A percentile compares a stretch with the other conserved stretches of the same genome.
phyloP scores from a whole-genome alignment of 2,797 vertebrate species.

The Hozukius guyotensis region DNA sequence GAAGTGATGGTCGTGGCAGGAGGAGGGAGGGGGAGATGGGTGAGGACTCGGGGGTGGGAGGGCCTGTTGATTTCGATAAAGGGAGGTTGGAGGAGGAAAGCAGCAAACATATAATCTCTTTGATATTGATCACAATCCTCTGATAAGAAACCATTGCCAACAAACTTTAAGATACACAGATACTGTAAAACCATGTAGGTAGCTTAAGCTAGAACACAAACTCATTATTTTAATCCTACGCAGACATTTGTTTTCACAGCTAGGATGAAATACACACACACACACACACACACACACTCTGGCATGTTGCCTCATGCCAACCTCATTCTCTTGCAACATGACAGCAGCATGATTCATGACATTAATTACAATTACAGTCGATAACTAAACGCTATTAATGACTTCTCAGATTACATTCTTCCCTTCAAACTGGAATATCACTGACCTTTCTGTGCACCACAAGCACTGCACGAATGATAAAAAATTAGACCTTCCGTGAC shows the following conservation, averaged over 20 bases:
- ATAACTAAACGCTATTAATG: constrained; percentile 26
- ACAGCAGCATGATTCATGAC: constrained; percentile 50
- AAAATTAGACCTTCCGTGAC: too few species aligned
- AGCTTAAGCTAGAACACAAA: not conserved
- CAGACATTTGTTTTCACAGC: not conserved
- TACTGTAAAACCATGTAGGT: not conserved
- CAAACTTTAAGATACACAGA: not conserved
- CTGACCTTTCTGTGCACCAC: not conserved
- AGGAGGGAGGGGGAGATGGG: constrained; percentile 1
- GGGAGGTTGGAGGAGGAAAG: constrained; percentile 4
- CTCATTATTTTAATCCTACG: not conserved
- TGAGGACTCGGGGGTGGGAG: not conserved
- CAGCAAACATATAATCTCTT: not conserved
- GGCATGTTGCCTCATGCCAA: constrained; percentile 1
- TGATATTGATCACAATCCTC: constrained; percentile 1
- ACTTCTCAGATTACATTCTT: constrained; percentile 35
- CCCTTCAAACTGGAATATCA: not conserved
- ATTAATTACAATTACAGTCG: constrained; percentile 36
- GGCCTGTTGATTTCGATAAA: constrained; percentile 9
- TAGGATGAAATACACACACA: not conserved
- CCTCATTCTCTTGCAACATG: not conserved
- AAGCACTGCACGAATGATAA: not conserved
- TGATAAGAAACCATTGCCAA: not conserved
- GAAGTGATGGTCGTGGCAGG: constrained; percentile 34
- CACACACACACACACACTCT: not conserved